Evolutionary conservation across 1,140 invertebrate genomes (phyloP).

Genomic region (Bathynomus jamesi): DNA sequence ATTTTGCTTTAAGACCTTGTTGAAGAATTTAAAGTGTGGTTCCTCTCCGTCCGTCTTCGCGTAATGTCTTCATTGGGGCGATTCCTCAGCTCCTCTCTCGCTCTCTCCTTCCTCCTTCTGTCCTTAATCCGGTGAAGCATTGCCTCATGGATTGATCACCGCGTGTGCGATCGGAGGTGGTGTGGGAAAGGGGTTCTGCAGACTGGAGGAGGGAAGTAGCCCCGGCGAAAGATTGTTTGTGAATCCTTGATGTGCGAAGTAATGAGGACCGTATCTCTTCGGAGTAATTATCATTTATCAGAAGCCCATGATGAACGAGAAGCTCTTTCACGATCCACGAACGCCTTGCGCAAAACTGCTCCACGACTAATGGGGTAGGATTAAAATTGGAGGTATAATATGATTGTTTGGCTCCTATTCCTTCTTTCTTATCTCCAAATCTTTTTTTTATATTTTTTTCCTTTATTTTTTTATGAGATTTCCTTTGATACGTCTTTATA

Average conservation of each 20-base stretch:
- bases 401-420: background rate
- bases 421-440: background rate
- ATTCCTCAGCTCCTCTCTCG: too few relatives aligned
- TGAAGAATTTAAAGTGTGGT: too few relatives aligned
- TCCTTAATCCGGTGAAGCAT: too few relatives aligned
- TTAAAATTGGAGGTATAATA: conserved; percentile 1
- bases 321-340: background rate
- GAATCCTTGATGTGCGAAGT: conserved; percentile 30
- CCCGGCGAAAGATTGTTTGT: conserved; percentile 23
- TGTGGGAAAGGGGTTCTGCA: too few relatives aligned
- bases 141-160: too few relatives aligned
- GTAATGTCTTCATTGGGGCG: too few relatives aligned
- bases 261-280: conserved; percentile 31
- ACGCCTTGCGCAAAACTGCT: background rate
- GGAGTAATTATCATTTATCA: conserved; percentile 34
- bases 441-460: background rate
- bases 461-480: background rate
- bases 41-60: too few relatives aligned
- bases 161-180: too few relatives aligned
- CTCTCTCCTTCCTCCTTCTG: too few relatives aligned
- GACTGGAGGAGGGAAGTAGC: background rate
- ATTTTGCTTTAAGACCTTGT: too few relatives aligned
- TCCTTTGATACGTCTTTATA: background rate
- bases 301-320: conserved; percentile 20
- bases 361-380: background rate